A percentile compares a stretch with the other conserved stretches of the same genome.
Conservation (phyloP, 2,888 invertebrate species). For the Aphrophora alni region DNA sequence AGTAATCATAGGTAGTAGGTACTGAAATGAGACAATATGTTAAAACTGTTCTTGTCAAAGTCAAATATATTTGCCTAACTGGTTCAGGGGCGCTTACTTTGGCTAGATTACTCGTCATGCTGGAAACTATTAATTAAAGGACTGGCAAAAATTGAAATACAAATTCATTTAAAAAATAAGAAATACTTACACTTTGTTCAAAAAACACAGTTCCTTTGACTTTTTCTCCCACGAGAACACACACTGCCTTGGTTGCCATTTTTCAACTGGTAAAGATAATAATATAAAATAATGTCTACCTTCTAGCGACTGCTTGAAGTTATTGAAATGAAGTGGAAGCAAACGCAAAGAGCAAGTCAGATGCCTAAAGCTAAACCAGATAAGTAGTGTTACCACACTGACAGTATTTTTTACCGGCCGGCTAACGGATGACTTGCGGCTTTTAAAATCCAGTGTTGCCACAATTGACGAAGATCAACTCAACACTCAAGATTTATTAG, state of each 20-base stretch:
- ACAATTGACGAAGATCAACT: too few relatives aligned
- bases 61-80: too few relatives aligned
- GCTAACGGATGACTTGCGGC: neutral
- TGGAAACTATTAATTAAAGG: too few relatives aligned
- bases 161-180: neutral
- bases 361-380: neutral
- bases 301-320: neutral
- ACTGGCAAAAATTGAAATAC: neutral
- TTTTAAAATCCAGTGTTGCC: neutral
- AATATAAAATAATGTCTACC: neutral
- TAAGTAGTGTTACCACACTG: neutral
- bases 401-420: neutral
- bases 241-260: constrained; percentile 76
- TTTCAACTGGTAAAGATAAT: constrained; percentile 36
- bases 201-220: constrained; percentile 83
- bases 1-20: too few relatives aligned
- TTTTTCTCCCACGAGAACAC: constrained; percentile 81
- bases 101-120: too few relatives aligned
- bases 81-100: too few relatives aligned
- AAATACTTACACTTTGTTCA: constrained; percentile 69
- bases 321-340: neutral
- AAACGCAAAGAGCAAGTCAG: neutral
- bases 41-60: too few relatives aligned
- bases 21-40: too few relatives aligned
- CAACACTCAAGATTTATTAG: too few relatives aligned